phyloP scores from a whole-genome alignment of 2,113 vertebrate species.

The Theropithecus gelada region DNA sequence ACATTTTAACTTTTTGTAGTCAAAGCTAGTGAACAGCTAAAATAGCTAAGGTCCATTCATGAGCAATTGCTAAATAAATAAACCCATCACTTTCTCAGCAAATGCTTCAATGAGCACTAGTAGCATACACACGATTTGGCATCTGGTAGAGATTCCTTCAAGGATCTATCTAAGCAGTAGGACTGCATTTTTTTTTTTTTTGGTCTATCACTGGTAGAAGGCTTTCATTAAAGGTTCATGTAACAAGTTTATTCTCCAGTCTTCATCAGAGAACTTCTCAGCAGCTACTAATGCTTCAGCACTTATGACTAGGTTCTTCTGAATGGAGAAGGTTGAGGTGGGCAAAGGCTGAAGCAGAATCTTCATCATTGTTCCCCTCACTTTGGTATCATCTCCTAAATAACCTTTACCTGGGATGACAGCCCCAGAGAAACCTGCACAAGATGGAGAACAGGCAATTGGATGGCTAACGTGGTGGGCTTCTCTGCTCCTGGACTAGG shows the following conservation, averaged over 20 bases:
- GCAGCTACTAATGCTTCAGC: not conserved
- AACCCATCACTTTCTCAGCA: not conserved
- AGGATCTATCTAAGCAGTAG: not conserved
- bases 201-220: not conserved
- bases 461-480: fast-evolving
- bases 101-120: not conserved
- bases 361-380: not conserved
- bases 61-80: not conserved
- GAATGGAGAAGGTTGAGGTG: not conserved
- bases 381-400: not conserved
- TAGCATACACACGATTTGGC: no score
- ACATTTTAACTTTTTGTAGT: not conserved
- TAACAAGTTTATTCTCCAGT: not conserved
- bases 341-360: not conserved
- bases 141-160: not conserved
- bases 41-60: not conserved
- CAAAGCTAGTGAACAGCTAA: not conserved
- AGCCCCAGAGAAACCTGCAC: not conserved
- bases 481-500: not conserved
- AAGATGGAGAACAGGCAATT: not conserved
- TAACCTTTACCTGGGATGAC: not conserved
- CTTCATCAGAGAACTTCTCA: not conserved
- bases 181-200: not conserved
- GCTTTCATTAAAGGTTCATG: not conserved
- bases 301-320: not conserved